Evolutionary conservation across 2,797 vertebrate species (phyloP).

Genomic region (Gymnoscopelus braueri): DNA sequence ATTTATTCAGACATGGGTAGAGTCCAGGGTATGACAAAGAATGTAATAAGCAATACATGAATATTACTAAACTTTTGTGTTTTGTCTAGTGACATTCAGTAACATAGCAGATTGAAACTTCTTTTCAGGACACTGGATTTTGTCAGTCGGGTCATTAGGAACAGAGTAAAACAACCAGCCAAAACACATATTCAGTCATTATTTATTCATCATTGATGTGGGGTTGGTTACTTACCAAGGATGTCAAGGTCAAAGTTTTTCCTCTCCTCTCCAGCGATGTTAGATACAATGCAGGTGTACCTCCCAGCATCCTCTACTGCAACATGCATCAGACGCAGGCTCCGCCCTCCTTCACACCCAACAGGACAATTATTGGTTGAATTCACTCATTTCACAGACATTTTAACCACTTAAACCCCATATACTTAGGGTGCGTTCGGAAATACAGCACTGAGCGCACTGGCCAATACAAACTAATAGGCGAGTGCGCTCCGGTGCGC

Average conservation of each 20-base stretch:
- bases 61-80: too few relatives aligned
- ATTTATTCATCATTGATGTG: constrained; percentile 13
- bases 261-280: constrained; percentile 88
- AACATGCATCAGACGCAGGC: constrained; percentile 85
- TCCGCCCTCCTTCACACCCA: constrained; percentile 85
- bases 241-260: constrained; percentile 89
- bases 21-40: too few relatives aligned
- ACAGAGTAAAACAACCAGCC: not conserved
- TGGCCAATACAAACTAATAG: too few relatives aligned
- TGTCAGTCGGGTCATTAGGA: not conserved
- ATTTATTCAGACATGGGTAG: too few relatives aligned
- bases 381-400: not conserved
- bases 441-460: too few relatives aligned
- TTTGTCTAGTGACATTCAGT: too few relatives aligned
- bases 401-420: not conserved
- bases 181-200: not conserved
- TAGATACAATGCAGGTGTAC: constrained; percentile 91
- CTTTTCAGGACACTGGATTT: not conserved
- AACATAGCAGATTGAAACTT: too few relatives aligned
- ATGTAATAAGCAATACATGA: too few relatives aligned
- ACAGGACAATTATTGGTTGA: constrained; percentile 1
- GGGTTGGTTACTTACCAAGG: constrained; percentile 81
- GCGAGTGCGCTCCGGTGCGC: too few relatives aligned
- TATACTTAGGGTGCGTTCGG: too few relatives aligned
- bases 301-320: constrained; percentile 84